A percentile compares a stretch with the other conserved stretches of the same genome.
Evolutionary conservation across 2,888 invertebrate genomes (phyloP).

Genomic region (Cyaniris semiargus): DNA sequence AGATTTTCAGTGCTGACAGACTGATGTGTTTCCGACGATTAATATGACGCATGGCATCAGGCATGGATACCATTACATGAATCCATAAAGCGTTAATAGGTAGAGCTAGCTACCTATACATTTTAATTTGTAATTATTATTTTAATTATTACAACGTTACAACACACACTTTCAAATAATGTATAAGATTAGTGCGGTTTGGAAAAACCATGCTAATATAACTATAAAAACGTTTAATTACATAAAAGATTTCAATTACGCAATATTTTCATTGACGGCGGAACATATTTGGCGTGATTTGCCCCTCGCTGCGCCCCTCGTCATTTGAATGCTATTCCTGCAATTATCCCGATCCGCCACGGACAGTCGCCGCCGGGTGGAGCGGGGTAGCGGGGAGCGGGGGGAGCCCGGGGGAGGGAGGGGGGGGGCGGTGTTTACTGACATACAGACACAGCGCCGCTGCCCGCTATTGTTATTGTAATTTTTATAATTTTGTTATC

Average conservation of each 20-base stretch:
- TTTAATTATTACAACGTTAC: no score
- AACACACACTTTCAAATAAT: no score
- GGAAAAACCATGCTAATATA: background rate
- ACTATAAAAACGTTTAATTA: background rate
- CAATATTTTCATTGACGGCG: background rate
- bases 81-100: no score
- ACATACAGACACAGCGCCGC: conserved; percentile 1
- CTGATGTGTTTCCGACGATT: no score
- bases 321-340: conserved; percentile 25
- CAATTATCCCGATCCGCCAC: conserved; percentile 26
- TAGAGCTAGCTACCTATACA: no score
- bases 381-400: background rate
- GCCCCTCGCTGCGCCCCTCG: conserved; percentile 19
- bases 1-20: no score
- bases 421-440: background rate
- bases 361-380: conserved; percentile 10
- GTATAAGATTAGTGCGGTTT: no score
- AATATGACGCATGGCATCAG: no score
- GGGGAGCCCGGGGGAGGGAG: background rate
- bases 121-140: no score
- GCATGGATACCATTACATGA: no score
- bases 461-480: conserved; percentile 13
- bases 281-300: background rate
- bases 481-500: background rate
- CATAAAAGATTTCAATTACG: background rate